Base-by-base conservation (phyloP, 2,888 invertebrate species). In the Drosophila engyochracea region DNA sequence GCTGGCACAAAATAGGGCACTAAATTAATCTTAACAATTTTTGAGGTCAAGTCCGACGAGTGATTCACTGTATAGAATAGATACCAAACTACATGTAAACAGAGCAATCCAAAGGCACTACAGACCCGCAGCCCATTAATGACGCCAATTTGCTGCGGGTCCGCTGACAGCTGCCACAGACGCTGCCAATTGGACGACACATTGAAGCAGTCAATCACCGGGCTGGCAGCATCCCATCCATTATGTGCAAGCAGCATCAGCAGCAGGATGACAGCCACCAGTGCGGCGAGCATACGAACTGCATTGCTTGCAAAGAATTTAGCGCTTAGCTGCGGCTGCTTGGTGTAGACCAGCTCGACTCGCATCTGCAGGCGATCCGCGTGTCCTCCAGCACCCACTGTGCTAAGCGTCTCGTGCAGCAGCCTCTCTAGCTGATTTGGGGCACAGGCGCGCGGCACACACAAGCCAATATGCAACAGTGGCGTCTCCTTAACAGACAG, bases 111-210 rank as follows among this genome's bases (percentile, higher is more conserved):
- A 33, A 68, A 28, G 3, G 83, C 83, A n/a, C 55, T 47, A 6
- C 59, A 9, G 5, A 83, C 85, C 2, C 83, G 64, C 25, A 85
- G 31, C 0, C 83, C 83, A 33, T 80, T 85, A 31, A 83, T 80
- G 65, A 70, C 51, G 28, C 28, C 52, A 3, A 85, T 85, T 37
- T 85, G 83, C 33, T 64, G 60, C 3, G 19, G 14, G 3, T n/a
- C 55, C 5, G 49, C 5, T 1, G 54, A 53, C 0, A 25, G 10
- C 47, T 63, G 63, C 55, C 70, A 72, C 2, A 75, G 54, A 7
- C 61, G 70, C 31, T 60, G 65, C 80, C 83, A 83, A 28, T 83
- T 83, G 41, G 51, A 19, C 4, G 37, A 5, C 4, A 66, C 31
- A 52, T 83, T 53, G 7, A 83, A 83, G 67, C 77, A 82, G 39